Evolutionary conservation across 1,140 invertebrate genomes (phyloP), one percentile per base, ranked within the genome.

Genomic region (Homarus americanus): DNA sequence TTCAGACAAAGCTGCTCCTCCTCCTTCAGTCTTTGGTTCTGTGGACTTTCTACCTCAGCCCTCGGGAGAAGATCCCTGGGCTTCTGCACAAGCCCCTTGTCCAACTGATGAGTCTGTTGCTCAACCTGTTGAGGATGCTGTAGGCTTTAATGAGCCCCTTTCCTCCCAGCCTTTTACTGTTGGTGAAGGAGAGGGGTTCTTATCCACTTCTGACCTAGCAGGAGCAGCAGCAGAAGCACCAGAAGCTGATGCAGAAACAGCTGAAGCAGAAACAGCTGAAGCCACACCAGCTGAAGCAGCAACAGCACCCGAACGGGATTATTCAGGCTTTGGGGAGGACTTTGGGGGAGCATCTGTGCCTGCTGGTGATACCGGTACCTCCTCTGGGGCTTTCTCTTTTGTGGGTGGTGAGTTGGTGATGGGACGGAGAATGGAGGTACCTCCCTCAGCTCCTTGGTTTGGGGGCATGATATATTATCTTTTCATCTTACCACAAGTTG

Each of bases 361-460:
- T 79, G 63, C 86, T 87, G 86, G 72, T 87, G 86, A 87, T 80
- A 41, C 86, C 58, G 76, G 75, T 66, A 66, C 76, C 58, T 80
- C 86, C 69, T 75, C 78, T 79, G 86, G 86, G 86, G 86, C 58
- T 87, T 79, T 87, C 86, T 87, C 86, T 79, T 78, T 78, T 69
- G 76, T 80, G 86, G 86, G 86, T 87, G 86, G 86, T 87, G 86
- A 87, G 86, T 87, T 87, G 85, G 58, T 80, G 75, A 41, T 53
- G 58, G 58, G 28, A 80, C 36, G 76, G 75, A 87, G 28, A 63
- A 34, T 34, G 40, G 38, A 41, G 75, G n/a, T 78, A 40, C 41
- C 86, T 69, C 66, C 41, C 86, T 69, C 66, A 44, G 75, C 86
- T 87, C 76, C 86, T 63, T 63, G 53, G 28, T 87, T 80, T 79